phyloP scores from a whole-genome alignment of 2,113 vertebrate species.

The Nannospalax galili region DNA sequence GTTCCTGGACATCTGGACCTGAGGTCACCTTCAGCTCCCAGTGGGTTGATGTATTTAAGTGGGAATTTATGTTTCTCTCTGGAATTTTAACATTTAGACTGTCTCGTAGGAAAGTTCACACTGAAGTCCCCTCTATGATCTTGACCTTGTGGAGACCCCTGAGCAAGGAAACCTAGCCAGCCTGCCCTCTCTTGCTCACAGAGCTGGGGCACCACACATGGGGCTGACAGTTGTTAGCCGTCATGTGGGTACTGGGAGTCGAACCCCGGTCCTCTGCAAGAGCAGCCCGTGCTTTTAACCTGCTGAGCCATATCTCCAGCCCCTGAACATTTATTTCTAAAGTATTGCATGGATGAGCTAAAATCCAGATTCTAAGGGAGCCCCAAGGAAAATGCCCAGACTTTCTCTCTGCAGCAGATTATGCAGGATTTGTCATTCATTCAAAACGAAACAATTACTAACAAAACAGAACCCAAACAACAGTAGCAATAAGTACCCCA shows the following conservation, averaged over 20 bases:
- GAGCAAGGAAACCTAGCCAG: background rate
- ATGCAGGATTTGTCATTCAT: background rate
- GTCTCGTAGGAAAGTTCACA: background rate
- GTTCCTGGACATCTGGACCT: background rate
- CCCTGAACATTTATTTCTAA: background rate
- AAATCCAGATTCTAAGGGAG: background rate
- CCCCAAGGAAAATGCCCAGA: background rate
- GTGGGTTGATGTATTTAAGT: constrained; percentile 34
- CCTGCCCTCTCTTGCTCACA: accelerated
- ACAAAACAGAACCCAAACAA: too few relatives aligned
- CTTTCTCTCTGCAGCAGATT: background rate
- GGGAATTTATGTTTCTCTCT: too few relatives aligned
- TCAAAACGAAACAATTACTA: background rate
- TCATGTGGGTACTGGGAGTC: background rate
- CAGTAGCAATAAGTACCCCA: background rate
- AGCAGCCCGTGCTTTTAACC: too few relatives aligned
- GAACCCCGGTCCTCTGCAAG: too few relatives aligned
- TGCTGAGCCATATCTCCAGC: too few relatives aligned
- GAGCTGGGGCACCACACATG: accelerated
- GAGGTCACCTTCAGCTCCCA: background rate
- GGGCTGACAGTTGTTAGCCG: too few relatives aligned
- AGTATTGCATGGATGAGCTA: background rate
- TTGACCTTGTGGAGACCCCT: background rate
- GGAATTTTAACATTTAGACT: background rate
- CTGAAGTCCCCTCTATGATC: accelerated